Evolutionary conservation across 2,888 invertebrate genomes (phyloP).

Genomic region (Nephrotoma guestfalica): DNA sequence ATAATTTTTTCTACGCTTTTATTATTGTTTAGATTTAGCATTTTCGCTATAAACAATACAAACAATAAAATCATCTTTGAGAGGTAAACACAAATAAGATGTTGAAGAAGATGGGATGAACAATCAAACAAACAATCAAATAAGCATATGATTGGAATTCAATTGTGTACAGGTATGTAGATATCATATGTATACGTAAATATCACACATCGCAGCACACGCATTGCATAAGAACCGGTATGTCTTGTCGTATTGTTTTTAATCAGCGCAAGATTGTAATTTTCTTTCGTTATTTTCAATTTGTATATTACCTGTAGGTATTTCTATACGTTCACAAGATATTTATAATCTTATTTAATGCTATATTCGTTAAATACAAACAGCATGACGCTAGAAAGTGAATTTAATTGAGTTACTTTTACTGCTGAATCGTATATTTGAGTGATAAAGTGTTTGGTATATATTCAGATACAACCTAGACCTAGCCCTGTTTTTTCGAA

Average conservation of each 20-base stretch:
- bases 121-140: background rate
- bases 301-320: background rate
- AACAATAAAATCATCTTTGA: background rate
- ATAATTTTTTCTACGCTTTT: too few species aligned
- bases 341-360: background rate
- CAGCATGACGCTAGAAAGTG: background rate
- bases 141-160: background rate
- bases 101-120: background rate
- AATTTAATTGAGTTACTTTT: background rate
- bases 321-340: background rate
- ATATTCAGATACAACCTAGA: too few species aligned
- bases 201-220: background rate
- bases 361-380: too few species aligned
- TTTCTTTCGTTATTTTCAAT: background rate
- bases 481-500: too few species aligned
- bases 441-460: too few species aligned
- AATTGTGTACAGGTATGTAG: background rate
- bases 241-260: background rate
- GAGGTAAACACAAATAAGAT: background rate
- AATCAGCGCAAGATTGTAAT: background rate
- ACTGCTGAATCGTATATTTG: background rate
- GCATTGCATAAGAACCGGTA: background rate
- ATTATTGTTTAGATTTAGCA: too few species aligned
- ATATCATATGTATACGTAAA: background rate
- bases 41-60: too few species aligned